Evolutionary conservation across 2,888 invertebrate species (phyloP), one percentile per base, ranked within the genome.

Genomic region (Galerucella pusilla): DNA sequence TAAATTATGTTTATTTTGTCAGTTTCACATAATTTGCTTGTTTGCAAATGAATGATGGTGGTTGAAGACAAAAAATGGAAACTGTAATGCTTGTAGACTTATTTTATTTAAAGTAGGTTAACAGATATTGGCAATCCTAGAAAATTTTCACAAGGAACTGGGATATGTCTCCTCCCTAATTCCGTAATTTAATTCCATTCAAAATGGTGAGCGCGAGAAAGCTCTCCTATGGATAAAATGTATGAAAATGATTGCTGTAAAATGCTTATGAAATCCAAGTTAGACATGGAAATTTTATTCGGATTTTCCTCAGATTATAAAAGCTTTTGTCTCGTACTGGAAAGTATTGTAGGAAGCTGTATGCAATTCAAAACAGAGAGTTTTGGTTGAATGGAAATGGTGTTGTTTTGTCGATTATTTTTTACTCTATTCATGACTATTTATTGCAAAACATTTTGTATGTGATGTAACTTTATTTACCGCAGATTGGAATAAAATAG

Each of bases 251-350:
- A 71, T 71, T 65, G 57, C 57, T 65, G 45, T 42, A 57, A 71
- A 71, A 71, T 65, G 54, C 35, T 42, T 42, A 9, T 42, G 35
- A 42, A 42, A 42, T 42, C 35, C 65, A 57, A 71, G 71, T 65
- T 57, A 71, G 65, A 64, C 65, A 65, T 71, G 71, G 65, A 71
- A 71, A 71, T 71, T 71, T 71, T 65, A 65, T 65, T 71, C 59
- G 57, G 57, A 57, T 65, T 71, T 59, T 65, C 46, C 20, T 65
- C 45, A 46, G 65, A 65, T 71, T 65, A 71, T 71, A 59, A 71
- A 71, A 65, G 71, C 71, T 65, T 71, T 71, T 66, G 65, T 71
- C 65, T 7, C 46, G 42, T 65, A 65, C 45, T 57, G 45, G 9
- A 20, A 66, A 71, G 71, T 71, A 66, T 52, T 64, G 57, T 65